Percentiles rank a stretch among this genome's conserved stretches.
Conservation (phyloP, 2,113 vertebrate species). For the Colius striatus region DNA sequence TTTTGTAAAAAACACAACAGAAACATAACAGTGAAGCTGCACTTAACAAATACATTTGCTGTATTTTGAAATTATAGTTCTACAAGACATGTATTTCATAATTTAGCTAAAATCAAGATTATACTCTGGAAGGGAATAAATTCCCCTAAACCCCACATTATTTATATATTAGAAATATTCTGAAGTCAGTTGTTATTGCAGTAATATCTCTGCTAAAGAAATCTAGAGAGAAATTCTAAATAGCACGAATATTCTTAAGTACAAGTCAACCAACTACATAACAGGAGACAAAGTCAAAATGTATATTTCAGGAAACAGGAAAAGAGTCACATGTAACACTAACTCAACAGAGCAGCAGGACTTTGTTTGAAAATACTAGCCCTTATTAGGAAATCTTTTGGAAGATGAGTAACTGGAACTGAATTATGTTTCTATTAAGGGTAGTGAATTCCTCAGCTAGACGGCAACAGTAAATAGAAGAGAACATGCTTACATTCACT, state of each 20-base stretch:
- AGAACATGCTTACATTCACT: slow-evolving; percentile 70
- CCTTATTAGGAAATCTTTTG: slow-evolving; percentile 81
- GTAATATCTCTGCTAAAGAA: neutral
- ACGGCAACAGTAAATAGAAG: slow-evolving; percentile 74
- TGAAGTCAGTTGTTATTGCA: neutral
- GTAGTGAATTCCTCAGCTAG: slow-evolving; percentile 69
- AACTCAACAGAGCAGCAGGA: slow-evolving; percentile 16
- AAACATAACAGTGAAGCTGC: neutral
- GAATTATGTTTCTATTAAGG: slow-evolving; percentile 72
- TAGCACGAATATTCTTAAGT: neutral
- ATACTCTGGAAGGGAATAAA: neutral
- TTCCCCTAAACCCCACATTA: neutral
- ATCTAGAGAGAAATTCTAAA: neutral
- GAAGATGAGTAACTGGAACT: slow-evolving; percentile 69
- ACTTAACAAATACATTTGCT: neutral
- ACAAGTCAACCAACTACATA: neutral
- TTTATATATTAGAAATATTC: neutral
- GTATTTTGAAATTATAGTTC: neutral
- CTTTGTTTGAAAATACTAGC: slow-evolving; percentile 71
- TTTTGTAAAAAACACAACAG: neutral
- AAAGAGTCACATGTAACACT: slow-evolving; percentile 37
- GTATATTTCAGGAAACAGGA: slow-evolving; percentile 45
- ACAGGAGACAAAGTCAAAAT: slow-evolving; percentile 25
- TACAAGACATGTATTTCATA: neutral
- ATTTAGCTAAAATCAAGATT: neutral